These are phyloP conservation scores for Orthonychiurus folsomi DNA, from an alignment of 2,888 invertebrate species.

Conservation along the genomic window DNA sequence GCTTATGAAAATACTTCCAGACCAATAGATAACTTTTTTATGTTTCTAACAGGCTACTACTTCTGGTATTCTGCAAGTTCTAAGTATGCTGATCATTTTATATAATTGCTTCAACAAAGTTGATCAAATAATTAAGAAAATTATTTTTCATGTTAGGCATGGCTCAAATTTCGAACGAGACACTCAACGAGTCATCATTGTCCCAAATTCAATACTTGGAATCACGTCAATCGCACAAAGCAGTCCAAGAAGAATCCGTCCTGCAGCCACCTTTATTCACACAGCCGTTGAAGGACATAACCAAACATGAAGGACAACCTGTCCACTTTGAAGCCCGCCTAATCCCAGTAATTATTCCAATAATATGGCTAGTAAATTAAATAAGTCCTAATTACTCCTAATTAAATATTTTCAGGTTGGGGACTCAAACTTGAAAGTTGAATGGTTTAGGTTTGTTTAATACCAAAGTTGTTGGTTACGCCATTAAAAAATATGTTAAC, in stretches of 20 bases:
- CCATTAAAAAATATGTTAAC: too few relatives aligned
- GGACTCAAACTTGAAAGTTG: constrained; percentile 81
- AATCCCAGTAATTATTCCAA: constrained; percentile 65
- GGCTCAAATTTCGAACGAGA: constrained; percentile 66
- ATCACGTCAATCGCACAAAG: constrained; percentile 52
- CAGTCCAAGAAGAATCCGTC: constrained; percentile 69
- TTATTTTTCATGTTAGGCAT: too few relatives aligned
- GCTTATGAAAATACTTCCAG: too few relatives aligned
- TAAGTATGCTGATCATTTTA: constrained; percentile 51
- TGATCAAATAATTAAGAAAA: too few relatives aligned
- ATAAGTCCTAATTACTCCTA: too few relatives aligned
- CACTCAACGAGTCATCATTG: constrained; percentile 78
- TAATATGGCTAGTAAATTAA: too few relatives aligned
- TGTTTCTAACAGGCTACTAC: constrained; percentile 70
- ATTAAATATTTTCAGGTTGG: constrained; percentile 64
- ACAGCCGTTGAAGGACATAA: constrained; percentile 75
- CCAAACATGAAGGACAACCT: constrained; percentile 80
- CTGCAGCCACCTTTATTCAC: constrained; percentile 88
- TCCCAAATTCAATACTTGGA: constrained; percentile 72
- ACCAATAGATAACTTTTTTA: too few relatives aligned
- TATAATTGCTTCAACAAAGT: too few relatives aligned
- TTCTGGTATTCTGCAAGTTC: constrained; percentile 73
- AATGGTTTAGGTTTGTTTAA: constrained; percentile 91
- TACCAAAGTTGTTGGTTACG: too few relatives aligned
- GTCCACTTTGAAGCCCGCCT: constrained; percentile 88